phyloP scores from a whole-genome alignment of 1,140 invertebrate genomes.

The Theocolax elegans region DNA sequence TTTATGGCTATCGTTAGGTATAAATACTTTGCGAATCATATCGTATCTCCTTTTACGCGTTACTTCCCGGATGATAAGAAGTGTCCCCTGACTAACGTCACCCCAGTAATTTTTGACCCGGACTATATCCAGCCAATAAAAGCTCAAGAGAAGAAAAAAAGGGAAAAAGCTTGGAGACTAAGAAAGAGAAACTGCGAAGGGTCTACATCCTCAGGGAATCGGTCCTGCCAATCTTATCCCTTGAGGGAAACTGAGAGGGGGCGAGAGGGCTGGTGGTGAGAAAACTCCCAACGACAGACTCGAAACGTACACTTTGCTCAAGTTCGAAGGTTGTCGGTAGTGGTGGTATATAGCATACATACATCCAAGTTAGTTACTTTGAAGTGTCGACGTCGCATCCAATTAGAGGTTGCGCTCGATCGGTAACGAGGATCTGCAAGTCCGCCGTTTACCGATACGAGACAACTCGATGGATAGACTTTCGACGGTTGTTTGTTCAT shows the following conservation, averaged over 20 bases:
- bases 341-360: background rate
- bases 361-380: constrained; percentile 11
- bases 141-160: background rate
- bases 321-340: background rate
- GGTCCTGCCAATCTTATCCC: constrained; percentile 22
- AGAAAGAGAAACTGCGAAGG: constrained; percentile 1
- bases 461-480: too few species aligned
- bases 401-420: constrained; percentile 2
- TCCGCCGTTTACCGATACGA: background rate
- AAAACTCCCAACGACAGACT: too few species aligned
- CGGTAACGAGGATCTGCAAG: background rate
- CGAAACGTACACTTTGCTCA: too few species aligned
- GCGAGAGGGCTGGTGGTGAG: background rate
- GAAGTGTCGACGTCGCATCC: background rate
- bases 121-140: too few species aligned
- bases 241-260: background rate
- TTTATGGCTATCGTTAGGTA: too few species aligned
- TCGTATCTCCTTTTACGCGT: too few species aligned
- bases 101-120: too few species aligned
- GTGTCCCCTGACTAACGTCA: too few species aligned
- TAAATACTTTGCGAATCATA: too few species aligned
- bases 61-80: too few species aligned
- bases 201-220: constrained; percentile 5
- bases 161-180: background rate
- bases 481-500: too few species aligned